Evolutionary conservation across 2,113 vertebrate genomes (phyloP).

Genomic region (Passer domesticus): DNA sequence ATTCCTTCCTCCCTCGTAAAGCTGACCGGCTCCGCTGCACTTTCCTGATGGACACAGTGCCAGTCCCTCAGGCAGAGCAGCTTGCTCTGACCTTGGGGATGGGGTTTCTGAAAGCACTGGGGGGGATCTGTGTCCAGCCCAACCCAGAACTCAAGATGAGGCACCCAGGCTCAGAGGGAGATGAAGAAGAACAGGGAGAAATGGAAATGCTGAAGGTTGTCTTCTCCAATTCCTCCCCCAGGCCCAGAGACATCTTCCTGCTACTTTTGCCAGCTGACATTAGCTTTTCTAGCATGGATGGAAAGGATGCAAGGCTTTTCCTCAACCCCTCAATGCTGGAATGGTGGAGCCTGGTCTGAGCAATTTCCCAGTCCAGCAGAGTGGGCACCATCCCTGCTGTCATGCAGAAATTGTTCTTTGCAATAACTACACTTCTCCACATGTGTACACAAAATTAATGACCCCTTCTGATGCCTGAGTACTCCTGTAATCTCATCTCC

Average conservation of each 20-base stretch:
- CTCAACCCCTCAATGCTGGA: not conserved
- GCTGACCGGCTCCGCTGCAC: not conserved
- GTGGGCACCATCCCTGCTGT: not conserved
- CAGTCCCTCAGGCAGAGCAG: not conserved
- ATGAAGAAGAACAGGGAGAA: not conserved
- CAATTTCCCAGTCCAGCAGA: not conserved
- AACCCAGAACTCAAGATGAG: not conserved
- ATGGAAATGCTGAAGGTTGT: not conserved
- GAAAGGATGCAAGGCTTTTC: not conserved
- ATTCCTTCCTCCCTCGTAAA: not conserved
- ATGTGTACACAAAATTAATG: not conserved
- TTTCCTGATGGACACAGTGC: not conserved
- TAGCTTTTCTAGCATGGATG: not conserved
- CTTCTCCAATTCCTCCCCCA: not conserved
- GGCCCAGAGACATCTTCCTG: not conserved
- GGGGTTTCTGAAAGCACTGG: not conserved
- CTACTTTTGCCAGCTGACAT: not conserved
- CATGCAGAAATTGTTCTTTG: not conserved
- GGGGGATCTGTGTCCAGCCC: not conserved
- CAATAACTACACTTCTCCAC: not conserved
- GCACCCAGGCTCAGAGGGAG: rapidly evolving
- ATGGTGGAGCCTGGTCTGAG: not conserved
- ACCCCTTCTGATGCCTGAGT: not conserved
- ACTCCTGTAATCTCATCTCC: not conserved
- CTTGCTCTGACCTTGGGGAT: not conserved